These are phyloP conservation scores for Aplysia californica DNA, from an alignment of 1,140 invertebrate species.

Conservation along the genomic window DNA sequence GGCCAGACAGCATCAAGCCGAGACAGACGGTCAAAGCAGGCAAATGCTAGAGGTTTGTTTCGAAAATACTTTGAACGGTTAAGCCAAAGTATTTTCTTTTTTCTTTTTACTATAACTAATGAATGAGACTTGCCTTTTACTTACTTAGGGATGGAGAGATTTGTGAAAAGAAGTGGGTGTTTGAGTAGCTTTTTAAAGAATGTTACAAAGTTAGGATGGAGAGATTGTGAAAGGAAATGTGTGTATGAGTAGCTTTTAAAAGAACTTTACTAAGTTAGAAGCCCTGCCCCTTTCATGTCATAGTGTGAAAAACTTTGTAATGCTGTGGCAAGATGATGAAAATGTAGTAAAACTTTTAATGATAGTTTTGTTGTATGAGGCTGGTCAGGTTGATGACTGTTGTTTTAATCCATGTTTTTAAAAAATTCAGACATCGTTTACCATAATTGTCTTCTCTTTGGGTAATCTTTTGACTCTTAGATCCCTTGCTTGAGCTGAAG, in stretches of 20 bases:
- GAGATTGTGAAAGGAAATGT: too few species aligned
- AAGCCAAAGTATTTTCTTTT: neutral
- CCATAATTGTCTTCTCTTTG: neutral
- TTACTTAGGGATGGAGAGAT: neutral
- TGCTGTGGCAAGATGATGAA: too few species aligned
- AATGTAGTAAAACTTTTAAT: neutral
- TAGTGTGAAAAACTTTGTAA: too few species aligned
- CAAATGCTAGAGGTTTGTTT: too few species aligned
- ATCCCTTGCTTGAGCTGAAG: slow-evolving; percentile 46
- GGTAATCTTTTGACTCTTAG: slow-evolving; percentile 30
- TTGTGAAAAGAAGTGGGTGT: neutral
- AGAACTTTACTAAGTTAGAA: too few species aligned
- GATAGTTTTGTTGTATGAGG: neutral
- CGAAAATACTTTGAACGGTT: too few species aligned
- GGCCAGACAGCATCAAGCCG: too few species aligned
- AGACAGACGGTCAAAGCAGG: neutral
- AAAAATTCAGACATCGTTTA: neutral
- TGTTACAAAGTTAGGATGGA: too few species aligned
- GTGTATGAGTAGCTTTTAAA: too few species aligned
- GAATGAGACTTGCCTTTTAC: neutral
- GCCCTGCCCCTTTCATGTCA: too few species aligned
- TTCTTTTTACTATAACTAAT: neutral
- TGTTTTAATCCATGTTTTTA: neutral
- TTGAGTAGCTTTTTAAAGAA: too few species aligned
- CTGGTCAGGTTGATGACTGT: too few species aligned